Evolutionary conservation across 1,140 invertebrate genomes (phyloP).

Genomic region (Pseudomyrmex dendroicus): DNA sequence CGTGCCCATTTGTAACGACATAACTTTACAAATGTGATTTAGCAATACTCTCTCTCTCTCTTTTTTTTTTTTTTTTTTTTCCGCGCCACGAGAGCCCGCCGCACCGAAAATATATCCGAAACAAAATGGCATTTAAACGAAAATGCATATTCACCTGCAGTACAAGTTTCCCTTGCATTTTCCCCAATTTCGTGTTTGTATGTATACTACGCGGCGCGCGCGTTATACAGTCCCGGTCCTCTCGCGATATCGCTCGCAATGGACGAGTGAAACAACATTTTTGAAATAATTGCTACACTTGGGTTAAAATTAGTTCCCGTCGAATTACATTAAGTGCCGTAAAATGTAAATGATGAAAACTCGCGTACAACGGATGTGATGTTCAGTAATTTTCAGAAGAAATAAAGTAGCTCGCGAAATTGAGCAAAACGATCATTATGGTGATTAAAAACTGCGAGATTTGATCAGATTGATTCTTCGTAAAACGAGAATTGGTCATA

Average conservation of each 20-base stretch:
- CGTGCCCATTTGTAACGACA: constrained; percentile 43
- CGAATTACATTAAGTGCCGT: constrained; percentile 18
- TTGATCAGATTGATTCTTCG: constrained; percentile 7
- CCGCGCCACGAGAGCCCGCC: constrained; percentile 9
- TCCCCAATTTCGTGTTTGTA: constrained; percentile 26
- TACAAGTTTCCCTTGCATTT: background rate
- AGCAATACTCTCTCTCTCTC: background rate
- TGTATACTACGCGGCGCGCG: background rate
- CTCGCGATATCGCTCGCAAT: constrained; percentile 23
- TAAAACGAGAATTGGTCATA: background rate
- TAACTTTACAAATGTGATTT: constrained; percentile 55
- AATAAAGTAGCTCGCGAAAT: constrained; percentile 13
- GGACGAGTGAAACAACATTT: constrained; percentile 39
- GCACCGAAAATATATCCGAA: constrained; percentile 35
- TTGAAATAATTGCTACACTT: constrained; percentile 46
- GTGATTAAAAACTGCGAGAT: background rate
- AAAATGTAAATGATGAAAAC: constrained; percentile 6
- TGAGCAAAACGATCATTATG: background rate
- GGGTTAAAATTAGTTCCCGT: background rate
- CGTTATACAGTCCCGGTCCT: background rate
- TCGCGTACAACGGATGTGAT: background rate
- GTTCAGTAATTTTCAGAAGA: constrained; percentile 15
- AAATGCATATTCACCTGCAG: constrained; percentile 53
- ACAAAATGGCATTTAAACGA: constrained; percentile 50
- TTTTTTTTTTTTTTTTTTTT: constrained; percentile 47